phyloP scores from a whole-genome alignment of 2,888 invertebrate genomes.

The Diachrysia chrysitis region DNA sequence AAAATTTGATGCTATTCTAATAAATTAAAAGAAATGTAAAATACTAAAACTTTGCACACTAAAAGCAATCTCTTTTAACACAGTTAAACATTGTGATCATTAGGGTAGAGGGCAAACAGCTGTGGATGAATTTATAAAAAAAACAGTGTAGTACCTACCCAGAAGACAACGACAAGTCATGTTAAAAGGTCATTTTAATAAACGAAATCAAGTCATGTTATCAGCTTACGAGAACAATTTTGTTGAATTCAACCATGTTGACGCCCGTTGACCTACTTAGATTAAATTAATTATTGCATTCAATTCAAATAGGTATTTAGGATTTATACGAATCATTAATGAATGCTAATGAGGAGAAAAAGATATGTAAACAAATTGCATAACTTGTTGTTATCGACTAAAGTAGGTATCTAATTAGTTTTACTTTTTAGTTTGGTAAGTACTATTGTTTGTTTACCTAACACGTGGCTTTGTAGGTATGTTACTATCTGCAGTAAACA shows the following conservation, averaged over 20 bases:
- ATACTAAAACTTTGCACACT: too few relatives aligned
- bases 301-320: neutral
- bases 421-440: neutral
- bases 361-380: neutral
- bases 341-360: neutral
- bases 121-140: too few relatives aligned
- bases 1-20: too few relatives aligned
- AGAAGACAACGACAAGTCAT: neutral
- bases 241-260: neutral
- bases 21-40: too few relatives aligned
- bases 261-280: neutral
- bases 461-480: neutral
- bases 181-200: too few relatives aligned
- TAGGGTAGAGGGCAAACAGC: too few relatives aligned
- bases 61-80: too few relatives aligned
- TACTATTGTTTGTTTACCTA: neutral
- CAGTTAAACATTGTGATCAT: too few relatives aligned
- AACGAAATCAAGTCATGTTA: too few relatives aligned
- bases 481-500: neutral
- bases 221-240: neutral
- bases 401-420: neutral
- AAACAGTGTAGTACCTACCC: too few relatives aligned
- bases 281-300: neutral
- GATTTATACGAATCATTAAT: neutral
- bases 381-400: neutral